These are phyloP conservation scores for Xenus cinereus DNA, from an alignment of 2,113 vertebrate species.

Conservation along the genomic window DNA sequence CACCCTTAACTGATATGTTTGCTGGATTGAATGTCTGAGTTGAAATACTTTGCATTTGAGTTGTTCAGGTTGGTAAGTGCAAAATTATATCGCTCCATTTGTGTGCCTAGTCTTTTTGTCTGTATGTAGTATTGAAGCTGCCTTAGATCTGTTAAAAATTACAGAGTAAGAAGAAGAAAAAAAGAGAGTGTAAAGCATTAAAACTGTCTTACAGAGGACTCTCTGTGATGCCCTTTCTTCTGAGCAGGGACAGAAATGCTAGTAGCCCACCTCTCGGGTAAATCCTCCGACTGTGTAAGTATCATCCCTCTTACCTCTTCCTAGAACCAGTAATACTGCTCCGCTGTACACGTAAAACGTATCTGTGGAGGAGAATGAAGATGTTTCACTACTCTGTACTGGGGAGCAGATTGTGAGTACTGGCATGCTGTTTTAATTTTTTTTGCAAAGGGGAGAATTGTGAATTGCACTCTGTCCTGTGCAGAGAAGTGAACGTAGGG, in stretches of 20 bases:
- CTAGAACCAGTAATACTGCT: not conserved
- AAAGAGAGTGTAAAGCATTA: not conserved
- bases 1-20: not conserved
- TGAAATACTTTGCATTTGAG: not conserved
- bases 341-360: no score
- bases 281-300: not conserved
- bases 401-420: not conserved
- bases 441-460: not conserved
- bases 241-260: not conserved
- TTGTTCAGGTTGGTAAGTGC: not conserved
- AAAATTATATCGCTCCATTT: not conserved
- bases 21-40: not conserved
- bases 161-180: not conserved
- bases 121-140: not conserved
- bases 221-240: not conserved
- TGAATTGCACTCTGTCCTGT: not conserved
- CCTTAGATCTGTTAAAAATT: not conserved
- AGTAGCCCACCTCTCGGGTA: not conserved
- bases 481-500: not conserved
- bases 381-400: accelerated
- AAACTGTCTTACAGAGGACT: not conserved
- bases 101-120: not conserved
- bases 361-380: not conserved
- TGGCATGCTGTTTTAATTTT: not conserved
- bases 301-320: accelerated